Percentiles rank a stretch among this genome's conserved stretches.
These are phyloP conservation scores for Gymnocypris eckloni DNA, from an alignment of 2,797 vertebrate species.

Conservation along the genomic window DNA sequence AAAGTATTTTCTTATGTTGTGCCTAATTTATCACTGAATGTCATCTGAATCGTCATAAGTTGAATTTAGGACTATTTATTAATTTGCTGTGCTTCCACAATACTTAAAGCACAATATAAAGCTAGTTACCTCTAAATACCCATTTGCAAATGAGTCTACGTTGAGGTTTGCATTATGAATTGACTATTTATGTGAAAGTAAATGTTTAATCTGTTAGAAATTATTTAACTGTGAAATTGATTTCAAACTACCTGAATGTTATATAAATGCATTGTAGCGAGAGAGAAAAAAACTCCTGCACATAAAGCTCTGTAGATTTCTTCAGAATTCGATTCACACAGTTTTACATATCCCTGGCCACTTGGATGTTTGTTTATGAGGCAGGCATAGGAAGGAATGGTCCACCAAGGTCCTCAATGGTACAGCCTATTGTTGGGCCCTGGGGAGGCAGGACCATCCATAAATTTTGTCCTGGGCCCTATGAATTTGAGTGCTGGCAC, in stretches of 20 bases:
- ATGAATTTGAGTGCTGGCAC: background rate
- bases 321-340: background rate
- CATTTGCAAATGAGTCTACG: background rate
- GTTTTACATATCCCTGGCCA: background rate
- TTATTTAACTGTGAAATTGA: conserved; percentile 21
- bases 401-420: background rate
- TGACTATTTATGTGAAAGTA: background rate
- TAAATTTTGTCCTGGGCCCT: background rate
- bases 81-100: background rate
- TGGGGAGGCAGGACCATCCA: background rate
- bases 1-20: background rate
- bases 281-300: background rate
- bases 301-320: background rate
- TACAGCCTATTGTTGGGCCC: background rate
- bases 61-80: background rate
- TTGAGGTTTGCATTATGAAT: background rate
- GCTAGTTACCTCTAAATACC: background rate
- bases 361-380: conserved; percentile 17
- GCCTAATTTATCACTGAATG: background rate
- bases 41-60: conserved; percentile 26
- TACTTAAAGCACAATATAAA: background rate
- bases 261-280: background rate
- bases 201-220: background rate
- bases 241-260: background rate
- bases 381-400: background rate